Evolutionary conservation across 2,888 invertebrate species (phyloP).

Genomic region (Synanthedon tipuliformis): DNA sequence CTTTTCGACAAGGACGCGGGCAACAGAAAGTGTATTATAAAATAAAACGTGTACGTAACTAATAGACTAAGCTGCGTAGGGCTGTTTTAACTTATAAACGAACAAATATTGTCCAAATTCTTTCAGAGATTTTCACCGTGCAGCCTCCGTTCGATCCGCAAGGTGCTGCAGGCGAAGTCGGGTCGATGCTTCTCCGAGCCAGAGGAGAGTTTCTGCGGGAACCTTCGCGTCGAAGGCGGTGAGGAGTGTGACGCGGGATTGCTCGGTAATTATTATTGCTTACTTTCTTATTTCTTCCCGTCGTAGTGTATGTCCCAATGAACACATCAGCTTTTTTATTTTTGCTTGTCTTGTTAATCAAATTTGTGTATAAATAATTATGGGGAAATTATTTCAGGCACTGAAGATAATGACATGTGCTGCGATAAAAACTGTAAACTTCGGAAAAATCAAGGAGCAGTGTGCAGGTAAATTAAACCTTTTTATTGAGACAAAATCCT

Average conservation of each 20-base stretch:
- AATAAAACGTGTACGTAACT: too few relatives aligned
- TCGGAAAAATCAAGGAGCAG: constrained; percentile 83
- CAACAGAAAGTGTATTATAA: too few relatives aligned
- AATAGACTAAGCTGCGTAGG: neutral
- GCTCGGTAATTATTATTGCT: constrained; percentile 64
- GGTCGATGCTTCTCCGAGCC: constrained; percentile 93
- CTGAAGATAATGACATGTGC: constrained; percentile 93
- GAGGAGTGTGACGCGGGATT: constrained; percentile 98
- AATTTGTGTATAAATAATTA: neutral
- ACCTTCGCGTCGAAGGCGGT: constrained; percentile 92
- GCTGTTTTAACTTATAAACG: neutral
- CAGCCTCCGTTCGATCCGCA: constrained; percentile 90
- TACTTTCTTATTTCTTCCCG: too few relatives aligned
- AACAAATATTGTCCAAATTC: neutral
- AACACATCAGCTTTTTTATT: too few relatives aligned
- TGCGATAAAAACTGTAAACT: constrained; percentile 94
- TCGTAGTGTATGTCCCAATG: too few relatives aligned
- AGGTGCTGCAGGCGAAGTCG: constrained; percentile 92
- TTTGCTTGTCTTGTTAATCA: too few relatives aligned
- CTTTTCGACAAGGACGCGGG: too few relatives aligned
- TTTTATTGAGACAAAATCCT: neutral
- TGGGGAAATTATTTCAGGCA: constrained; percentile 41
- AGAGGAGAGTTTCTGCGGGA: constrained; percentile 96
- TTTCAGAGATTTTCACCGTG: constrained; percentile 93
- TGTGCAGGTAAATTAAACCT: constrained; percentile 76